Conservation (phyloP, 2,888 invertebrate genomes). For the Panorpa germanica region DNA sequence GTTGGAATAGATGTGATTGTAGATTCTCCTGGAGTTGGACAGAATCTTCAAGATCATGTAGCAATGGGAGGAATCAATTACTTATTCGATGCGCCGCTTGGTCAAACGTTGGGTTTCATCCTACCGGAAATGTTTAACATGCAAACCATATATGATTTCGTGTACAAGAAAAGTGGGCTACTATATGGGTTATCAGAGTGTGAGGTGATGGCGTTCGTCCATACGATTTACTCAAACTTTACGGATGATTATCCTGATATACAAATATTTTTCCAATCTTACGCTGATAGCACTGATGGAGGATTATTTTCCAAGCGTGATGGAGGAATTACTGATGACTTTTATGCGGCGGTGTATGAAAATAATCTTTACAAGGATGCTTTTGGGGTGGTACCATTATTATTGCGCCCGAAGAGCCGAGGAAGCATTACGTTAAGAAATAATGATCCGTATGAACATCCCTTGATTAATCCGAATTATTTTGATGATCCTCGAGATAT, state of each 20-base stretch:
- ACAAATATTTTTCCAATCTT: slow-evolving; percentile 55
- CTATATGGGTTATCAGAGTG: slow-evolving; percentile 59
- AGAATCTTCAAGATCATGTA: slow-evolving; percentile 68
- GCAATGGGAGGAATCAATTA: slow-evolving; percentile 62
- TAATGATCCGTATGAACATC: slow-evolving; percentile 48
- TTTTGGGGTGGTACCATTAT: slow-evolving; percentile 43
- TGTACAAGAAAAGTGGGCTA: slow-evolving; percentile 37
- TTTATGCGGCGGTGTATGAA: slow-evolving; percentile 49
- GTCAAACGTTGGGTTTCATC: slow-evolving; percentile 45
- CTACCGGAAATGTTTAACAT: slow-evolving; percentile 41
- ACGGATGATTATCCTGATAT: slow-evolving; percentile 58
- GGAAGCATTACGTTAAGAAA: slow-evolving; percentile 49
- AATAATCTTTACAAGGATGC: slow-evolving; percentile 47
- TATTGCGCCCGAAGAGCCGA: slow-evolving; percentile 54
- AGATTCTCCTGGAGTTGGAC: slow-evolving; percentile 53
- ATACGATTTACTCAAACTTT: slow-evolving; percentile 48
- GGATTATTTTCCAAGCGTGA: slow-evolving; percentile 52
- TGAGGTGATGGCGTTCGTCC: slow-evolving; percentile 62
- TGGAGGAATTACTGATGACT: slow-evolving; percentile 42
- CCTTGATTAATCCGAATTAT: slow-evolving; percentile 80
- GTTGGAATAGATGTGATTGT: slow-evolving; percentile 37
- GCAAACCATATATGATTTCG: slow-evolving; percentile 40
- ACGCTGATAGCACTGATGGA: slow-evolving; percentile 60
- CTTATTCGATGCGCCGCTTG: slow-evolving; percentile 41
- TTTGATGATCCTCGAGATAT: slow-evolving; percentile 52